A percentile compares a stretch with the other conserved stretches of the same genome.
phyloP scores from a whole-genome alignment of 1,140 invertebrate genomes.

The Brachionus rotundiformis region DNA sequence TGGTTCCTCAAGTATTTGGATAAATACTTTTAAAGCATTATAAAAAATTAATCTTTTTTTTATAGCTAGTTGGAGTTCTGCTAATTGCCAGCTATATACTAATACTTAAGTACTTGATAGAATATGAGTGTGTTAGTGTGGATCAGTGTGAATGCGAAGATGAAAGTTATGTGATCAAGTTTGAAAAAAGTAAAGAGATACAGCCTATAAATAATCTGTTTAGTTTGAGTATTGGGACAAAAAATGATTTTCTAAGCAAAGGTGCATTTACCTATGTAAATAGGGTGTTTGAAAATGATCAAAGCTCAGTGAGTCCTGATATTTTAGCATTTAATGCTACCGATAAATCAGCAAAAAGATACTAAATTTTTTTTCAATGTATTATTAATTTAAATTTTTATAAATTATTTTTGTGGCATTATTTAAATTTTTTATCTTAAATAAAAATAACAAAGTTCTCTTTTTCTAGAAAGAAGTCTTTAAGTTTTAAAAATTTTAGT shows the following conservation, averaged over 20 bases:
- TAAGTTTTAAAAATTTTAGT: too few relatives aligned
- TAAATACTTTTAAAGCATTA: not conserved
- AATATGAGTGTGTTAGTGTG: conserved; percentile 9
- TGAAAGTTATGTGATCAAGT: not conserved
- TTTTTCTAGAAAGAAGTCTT: too few relatives aligned
- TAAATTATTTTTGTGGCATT: not conserved
- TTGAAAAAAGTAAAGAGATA: not conserved
- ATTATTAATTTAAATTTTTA: not conserved
- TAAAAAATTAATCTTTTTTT: not conserved
- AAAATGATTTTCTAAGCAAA: not conserved
- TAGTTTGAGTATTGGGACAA: not conserved
- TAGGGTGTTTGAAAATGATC: not conserved
- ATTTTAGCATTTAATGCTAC: not conserved
- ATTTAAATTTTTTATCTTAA: not conserved
- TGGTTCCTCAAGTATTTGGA: not conserved
- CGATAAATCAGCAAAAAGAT: not conserved
- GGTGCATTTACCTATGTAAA: not conserved
- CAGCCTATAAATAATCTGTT: not conserved
- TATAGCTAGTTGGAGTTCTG: conserved; percentile 25
- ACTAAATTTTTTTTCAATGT: not conserved
- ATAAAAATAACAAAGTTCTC: too few relatives aligned
- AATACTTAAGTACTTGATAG: conserved; percentile 12
- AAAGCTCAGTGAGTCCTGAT: not conserved
- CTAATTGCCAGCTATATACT: conserved; percentile 36
- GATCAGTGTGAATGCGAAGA: not conserved